Conservation (phyloP, 2,888 invertebrate genomes). For the Iselma pallidipennis region DNA sequence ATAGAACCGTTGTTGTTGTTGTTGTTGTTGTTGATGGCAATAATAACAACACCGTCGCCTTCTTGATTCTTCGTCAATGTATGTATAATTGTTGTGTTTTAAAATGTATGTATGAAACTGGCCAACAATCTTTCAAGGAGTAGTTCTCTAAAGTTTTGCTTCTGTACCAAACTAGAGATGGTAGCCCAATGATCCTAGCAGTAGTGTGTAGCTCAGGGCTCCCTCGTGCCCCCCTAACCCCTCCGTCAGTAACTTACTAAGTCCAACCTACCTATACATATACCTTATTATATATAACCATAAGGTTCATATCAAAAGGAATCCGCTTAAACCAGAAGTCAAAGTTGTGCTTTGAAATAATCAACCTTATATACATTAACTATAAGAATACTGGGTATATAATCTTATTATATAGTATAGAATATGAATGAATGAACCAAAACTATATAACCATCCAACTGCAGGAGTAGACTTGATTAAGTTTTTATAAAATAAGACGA, state of each 20-base stretch:
- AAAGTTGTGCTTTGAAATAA: constrained; percentile 35
- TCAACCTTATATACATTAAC: constrained; percentile 33
- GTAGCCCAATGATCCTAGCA: constrained; percentile 57
- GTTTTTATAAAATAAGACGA: constrained; percentile 43
- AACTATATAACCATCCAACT: not conserved
- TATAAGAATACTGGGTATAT: constrained; percentile 14
- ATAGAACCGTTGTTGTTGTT: no score
- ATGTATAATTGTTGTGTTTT: no score
- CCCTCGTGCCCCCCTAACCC: constrained; percentile 46
- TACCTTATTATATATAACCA: constrained; percentile 43
- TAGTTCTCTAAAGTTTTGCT: constrained; percentile 46
- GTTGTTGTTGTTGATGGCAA: no score
- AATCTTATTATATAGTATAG: not conserved
- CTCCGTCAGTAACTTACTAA: constrained; percentile 43
- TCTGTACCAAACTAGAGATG: constrained; percentile 56
- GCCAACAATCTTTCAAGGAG: constrained; percentile 33
- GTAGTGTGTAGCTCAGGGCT: constrained; percentile 55
- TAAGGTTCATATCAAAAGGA: constrained; percentile 46
- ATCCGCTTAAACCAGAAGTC: constrained; percentile 50
- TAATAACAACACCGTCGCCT: no score
- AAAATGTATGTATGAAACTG: constrained; percentile 9
- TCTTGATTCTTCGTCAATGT: not conserved
- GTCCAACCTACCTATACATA: constrained; percentile 49
- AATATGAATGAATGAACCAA: not conserved
- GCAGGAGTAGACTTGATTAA: constrained; percentile 39